phyloP scores from a whole-genome alignment of 2,797 vertebrate species.

The Hypotaenidia okinawae region DNA sequence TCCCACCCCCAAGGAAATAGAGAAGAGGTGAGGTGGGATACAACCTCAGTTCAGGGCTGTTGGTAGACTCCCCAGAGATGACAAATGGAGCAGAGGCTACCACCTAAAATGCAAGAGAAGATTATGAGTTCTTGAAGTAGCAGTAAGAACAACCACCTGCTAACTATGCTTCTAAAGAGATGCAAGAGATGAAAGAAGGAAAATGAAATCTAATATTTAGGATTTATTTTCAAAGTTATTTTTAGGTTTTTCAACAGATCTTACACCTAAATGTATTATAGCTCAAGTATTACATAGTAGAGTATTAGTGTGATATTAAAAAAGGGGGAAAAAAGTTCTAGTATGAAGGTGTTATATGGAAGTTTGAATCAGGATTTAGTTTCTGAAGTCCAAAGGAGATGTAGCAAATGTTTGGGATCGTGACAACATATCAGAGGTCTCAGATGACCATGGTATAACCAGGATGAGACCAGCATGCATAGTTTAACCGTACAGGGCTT shows the following conservation, averaged over 20 bases:
- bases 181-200: neutral
- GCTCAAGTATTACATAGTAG: neutral
- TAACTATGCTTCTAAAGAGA: neutral
- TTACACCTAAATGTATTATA: neutral
- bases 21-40: neutral
- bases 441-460: slow-evolving; percentile 71
- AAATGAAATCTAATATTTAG: neutral
- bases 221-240: neutral
- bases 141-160: neutral
- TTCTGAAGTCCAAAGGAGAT: slow-evolving; percentile 67
- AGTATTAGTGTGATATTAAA: neutral
- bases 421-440: slow-evolving; percentile 72
- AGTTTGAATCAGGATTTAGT: slow-evolving; percentile 55
- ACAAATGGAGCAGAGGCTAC: neutral
- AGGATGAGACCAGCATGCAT: slow-evolving; percentile 65
- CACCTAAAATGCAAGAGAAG: neutral
- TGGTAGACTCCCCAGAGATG: neutral
- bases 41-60: neutral
- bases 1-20: neutral
- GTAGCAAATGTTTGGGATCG: slow-evolving; percentile 79
- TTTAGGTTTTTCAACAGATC: neutral
- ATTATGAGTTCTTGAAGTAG: neutral
- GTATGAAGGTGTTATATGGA: neutral
- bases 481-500: slow-evolving; percentile 79
- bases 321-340: neutral